Evolutionary conservation across 2,888 invertebrate species (phyloP), one percentile per base, ranked within the genome.

Genomic region (Lithophane leautieri): DNA sequence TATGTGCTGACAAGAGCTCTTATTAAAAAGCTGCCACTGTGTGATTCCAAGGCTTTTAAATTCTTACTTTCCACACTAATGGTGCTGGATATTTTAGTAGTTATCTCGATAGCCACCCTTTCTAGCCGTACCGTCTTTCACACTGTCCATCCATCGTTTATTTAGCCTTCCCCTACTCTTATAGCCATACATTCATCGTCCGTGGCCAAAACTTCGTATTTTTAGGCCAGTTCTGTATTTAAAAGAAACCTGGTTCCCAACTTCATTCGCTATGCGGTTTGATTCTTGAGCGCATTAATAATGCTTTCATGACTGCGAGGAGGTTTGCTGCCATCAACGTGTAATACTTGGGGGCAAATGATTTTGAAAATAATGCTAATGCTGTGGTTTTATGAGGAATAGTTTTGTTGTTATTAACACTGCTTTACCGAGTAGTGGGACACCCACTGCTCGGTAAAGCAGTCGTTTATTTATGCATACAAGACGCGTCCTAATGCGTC

Each of bases 251-350:
- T 7, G 77, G 61, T 81, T 83, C 47, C 54, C 47, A 19, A 42
- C 68, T 66, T 81, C 81, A 83, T 83, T 78, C 67, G 50, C 73
- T 70, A 83, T 83, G 81, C 84, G 54, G 78, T 83, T 83, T 73
- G 85, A 73, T 81, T 77, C 67, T 70, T 73, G 77, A 56, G 70
- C 50, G 50, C 70, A 67, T 76, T 77, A 70, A 73, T 73, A 73
- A 65, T 60, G 62, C 84, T 77, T 83, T 69, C 61, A 70, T 61
- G 40, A 28, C 42, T 40, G 14, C 40, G 56, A 81, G 52, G 70
- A 84, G 66, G 61, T 70, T 58, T 50, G 42, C 58, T 50, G 28
- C 28, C 28, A 66, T 22, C 28, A 50, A 52, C 14, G 34, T 16
- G 22, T 34, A 71, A 7, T 54, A 54, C 76, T 68, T 58, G 6